Percentiles rank a stretch among this genome's conserved stretches.
These are phyloP conservation scores for Embiotoca jacksoni DNA, from an alignment of 2,113 vertebrate genomes.

Conservation along the genomic window DNA sequence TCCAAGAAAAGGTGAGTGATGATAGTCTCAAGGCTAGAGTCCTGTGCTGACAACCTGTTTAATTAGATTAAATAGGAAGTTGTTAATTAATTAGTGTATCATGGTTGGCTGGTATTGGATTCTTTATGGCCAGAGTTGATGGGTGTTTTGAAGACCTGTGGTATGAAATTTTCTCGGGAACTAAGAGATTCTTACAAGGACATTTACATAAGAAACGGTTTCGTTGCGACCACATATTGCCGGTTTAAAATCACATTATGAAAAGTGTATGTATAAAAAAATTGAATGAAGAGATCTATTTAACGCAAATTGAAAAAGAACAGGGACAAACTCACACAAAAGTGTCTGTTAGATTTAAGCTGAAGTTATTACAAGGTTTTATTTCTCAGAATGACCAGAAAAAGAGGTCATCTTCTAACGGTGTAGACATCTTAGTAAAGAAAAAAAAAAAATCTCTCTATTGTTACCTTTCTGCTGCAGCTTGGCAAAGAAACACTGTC, in stretches of 20 bases:
- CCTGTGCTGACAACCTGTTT: conserved; percentile 76
- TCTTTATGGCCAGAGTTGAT: conserved; percentile 39
- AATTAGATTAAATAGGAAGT: conserved; percentile 79
- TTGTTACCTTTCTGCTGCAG: too few relatives aligned
- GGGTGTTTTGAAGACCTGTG: conserved; percentile 33
- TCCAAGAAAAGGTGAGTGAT: conserved; percentile 73
- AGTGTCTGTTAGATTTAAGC: neutral
- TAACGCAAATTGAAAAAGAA: neutral
- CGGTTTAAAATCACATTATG: neutral
- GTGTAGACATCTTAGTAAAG: neutral
- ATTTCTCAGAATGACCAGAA: conserved; percentile 3
- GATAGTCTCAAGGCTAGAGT: conserved; percentile 69
- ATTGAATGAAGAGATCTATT: neutral
- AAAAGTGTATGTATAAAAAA: neutral
- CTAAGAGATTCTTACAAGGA: conserved; percentile 12
- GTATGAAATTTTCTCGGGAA: conserved; percentile 44
- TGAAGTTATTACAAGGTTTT: neutral
- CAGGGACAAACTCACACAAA: neutral
- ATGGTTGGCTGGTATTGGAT: conserved; percentile 62
- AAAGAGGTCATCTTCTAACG: neutral
- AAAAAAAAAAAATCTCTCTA: too few relatives aligned
- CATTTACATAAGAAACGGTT: neutral
- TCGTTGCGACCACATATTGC: neutral
- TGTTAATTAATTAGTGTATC: conserved; percentile 75
- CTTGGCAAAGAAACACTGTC: too few relatives aligned